Conservation (phyloP, 2,888 invertebrate species). For the Tineola bisselliella region DNA sequence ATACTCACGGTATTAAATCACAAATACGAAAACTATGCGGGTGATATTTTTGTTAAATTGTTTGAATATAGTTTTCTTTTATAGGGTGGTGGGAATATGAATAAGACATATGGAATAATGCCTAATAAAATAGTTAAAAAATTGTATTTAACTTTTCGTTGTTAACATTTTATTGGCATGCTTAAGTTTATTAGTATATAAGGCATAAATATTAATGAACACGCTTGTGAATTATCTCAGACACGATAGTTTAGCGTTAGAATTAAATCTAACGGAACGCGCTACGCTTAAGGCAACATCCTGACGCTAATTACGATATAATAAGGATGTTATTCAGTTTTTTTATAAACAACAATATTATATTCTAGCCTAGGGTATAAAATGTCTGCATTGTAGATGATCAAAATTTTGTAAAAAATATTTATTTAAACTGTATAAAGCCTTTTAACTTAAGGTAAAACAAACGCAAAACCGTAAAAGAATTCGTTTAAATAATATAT, state of each 20-base stretch:
- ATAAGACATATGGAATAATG: not conserved
- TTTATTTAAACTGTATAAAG: no score
- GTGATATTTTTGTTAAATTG: no score
- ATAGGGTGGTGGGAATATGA: no score
- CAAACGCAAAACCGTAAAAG: no score
- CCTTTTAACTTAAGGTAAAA: no score
- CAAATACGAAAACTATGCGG: no score
- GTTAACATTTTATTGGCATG: not conserved
- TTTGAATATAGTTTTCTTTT: no score
- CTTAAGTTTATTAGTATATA: not conserved
- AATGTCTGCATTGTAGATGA: not conserved
- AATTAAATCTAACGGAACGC: constrained; percentile 6
- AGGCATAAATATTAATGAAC: not conserved
- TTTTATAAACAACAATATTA: not conserved
- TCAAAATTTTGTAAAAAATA: not conserved
- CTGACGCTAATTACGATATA: not conserved
- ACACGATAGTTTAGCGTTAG: not conserved
- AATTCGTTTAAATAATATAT: no score
- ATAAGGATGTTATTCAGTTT: constrained; percentile 1
- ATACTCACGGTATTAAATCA: no score
- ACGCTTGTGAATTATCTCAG: constrained; percentile 5
- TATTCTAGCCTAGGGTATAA: not conserved
- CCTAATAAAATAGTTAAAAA: not conserved
- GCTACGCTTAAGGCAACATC: constrained; percentile 6
- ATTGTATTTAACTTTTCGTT: not conserved